Conservation (phyloP, 2,888 invertebrate genomes). For the Diadromus collaris region DNA sequence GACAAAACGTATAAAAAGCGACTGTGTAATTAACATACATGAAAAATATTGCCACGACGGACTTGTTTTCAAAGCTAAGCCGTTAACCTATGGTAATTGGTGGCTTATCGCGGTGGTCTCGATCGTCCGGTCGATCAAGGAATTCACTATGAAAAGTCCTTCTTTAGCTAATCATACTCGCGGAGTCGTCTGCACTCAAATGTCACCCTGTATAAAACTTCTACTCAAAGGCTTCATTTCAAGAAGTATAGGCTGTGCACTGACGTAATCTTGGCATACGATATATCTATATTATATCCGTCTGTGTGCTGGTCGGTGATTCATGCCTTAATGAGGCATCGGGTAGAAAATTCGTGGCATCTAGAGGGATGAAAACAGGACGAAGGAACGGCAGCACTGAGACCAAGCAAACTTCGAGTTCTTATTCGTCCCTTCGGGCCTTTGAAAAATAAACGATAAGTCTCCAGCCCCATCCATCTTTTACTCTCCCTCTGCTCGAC, state of each 20-base stretch:
- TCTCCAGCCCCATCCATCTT: slow-evolving; percentile 38
- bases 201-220: not conserved
- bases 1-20: too few relatives aligned
- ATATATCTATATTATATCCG: slow-evolving; percentile 23
- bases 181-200: not conserved
- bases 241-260: too few relatives aligned
- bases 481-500: slow-evolving; percentile 17
- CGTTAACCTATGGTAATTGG: too few relatives aligned
- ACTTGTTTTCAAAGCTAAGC: too few relatives aligned
- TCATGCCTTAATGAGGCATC: slow-evolving; percentile 44
- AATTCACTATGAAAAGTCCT: too few relatives aligned
- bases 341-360: slow-evolving; percentile 15
- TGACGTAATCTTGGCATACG: too few relatives aligned
- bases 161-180: not conserved
- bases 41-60: too few relatives aligned
- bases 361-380: not conserved
- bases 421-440: slow-evolving; percentile 37
- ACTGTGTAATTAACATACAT: too few relatives aligned
- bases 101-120: too few relatives aligned
- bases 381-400: slow-evolving; percentile 14
- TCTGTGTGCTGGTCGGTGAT: slow-evolving; percentile 11
- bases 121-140: too few relatives aligned
- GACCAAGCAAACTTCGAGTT: slow-evolving; percentile 25
- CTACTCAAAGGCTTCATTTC: not conserved
- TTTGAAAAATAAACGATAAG: slow-evolving; percentile 51